Evolutionary conservation across 2,888 invertebrate species (phyloP).

Genomic region (Vanessa cardui): DNA sequence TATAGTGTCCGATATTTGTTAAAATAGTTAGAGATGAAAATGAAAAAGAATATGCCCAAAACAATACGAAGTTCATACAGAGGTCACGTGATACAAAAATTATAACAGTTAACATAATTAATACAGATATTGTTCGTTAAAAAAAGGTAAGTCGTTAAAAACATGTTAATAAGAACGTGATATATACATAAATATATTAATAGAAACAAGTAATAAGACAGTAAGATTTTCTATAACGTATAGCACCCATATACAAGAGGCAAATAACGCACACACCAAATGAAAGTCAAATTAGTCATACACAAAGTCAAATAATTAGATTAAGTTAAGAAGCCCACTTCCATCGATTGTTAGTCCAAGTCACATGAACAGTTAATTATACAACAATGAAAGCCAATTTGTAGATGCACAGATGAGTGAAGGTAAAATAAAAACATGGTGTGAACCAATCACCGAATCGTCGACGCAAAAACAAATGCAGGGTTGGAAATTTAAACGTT

Average conservation of each 20-base stretch:
- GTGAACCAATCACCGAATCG: constrained; percentile 81
- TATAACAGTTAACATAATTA: constrained; percentile 48
- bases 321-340: constrained; percentile 69
- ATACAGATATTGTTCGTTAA: constrained; percentile 36
- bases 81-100: constrained; percentile 49
- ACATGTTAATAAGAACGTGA: constrained; percentile 63
- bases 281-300: constrained; percentile 63
- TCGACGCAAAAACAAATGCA: constrained; percentile 63
- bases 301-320: constrained; percentile 58
- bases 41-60: constrained; percentile 32
- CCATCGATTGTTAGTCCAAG: constrained; percentile 71
- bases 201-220: constrained; percentile 25
- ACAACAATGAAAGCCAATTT: constrained; percentile 75
- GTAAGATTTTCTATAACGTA: constrained; percentile 60
- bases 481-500: constrained; percentile 59
- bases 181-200: constrained; percentile 38
- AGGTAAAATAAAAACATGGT: constrained; percentile 55
- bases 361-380: constrained; percentile 61
- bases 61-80: constrained; percentile 45
- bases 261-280: constrained; percentile 82
- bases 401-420: constrained; percentile 53
- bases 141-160: constrained; percentile 35
- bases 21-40: constrained; percentile 50
- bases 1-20: constrained; percentile 55
- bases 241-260: constrained; percentile 67